phyloP scores from a whole-genome alignment of 2,113 vertebrate species.

The Solea solea region DNA sequence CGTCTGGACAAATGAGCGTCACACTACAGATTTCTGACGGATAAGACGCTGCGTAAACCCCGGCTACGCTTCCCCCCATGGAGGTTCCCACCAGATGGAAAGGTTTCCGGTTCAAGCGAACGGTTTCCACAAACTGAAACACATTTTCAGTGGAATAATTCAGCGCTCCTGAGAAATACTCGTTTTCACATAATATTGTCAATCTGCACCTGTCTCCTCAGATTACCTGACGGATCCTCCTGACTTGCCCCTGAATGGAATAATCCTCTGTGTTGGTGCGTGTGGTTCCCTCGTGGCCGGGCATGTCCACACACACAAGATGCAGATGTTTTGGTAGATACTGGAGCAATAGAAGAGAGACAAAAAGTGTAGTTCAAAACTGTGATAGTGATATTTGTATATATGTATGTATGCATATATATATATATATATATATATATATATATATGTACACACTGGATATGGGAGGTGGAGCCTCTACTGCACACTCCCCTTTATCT shows the following conservation, averaged over 20 bases:
- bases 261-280: conserved; percentile 90
- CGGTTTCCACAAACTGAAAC: conserved; percentile 89
- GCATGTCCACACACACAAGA: conserved; percentile 95
- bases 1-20: conserved; percentile 92
- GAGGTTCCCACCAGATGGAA: conserved; percentile 94
- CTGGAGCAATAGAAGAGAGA: conserved; percentile 66
- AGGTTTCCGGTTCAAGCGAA: conserved; percentile 89
- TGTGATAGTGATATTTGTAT: not conserved
- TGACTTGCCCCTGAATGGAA: conserved; percentile 90
- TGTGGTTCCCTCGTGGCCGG: conserved; percentile 94
- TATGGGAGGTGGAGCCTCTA: no score
- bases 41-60: conserved; percentile 91
- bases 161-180: not conserved
- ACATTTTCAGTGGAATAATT: conserved; percentile 4
- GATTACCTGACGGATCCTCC: conserved; percentile 91
- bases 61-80: conserved; percentile 94
- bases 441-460: no score
- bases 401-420: no score
- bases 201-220: not conserved
- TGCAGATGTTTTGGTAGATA: conserved; percentile 96
- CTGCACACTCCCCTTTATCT: no score
- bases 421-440: no score
- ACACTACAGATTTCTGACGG: conserved; percentile 90
- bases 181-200: not conserved
- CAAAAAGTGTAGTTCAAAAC: not conserved